phyloP scores from a whole-genome alignment of 2,113 vertebrate species.

The Andinoacara biseriatus region DNA sequence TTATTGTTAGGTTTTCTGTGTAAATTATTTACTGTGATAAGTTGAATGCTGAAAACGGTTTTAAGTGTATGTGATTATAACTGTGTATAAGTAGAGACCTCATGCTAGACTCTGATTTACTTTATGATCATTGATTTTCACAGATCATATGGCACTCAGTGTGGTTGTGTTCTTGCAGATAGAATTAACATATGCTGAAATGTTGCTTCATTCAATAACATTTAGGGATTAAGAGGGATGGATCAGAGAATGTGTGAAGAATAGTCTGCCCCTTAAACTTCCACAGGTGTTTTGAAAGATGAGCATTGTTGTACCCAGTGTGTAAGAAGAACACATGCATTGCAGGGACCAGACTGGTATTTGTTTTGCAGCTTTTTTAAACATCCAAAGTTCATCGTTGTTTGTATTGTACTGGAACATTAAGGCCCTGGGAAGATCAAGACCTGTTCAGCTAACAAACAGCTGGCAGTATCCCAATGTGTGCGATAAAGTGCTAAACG shows the following conservation, averaged over 20 bases:
- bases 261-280: not conserved
- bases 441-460: not conserved
- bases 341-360: not conserved
- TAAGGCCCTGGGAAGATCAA: not conserved
- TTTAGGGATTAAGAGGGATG: not conserved
- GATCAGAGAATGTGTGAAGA: not conserved
- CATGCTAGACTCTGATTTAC: not conserved
- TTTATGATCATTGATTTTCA: not conserved
- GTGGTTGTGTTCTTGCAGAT: not conserved
- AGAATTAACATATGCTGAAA: not conserved
- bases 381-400: constrained; percentile 23
- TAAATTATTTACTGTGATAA: not conserved
- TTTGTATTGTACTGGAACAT: not conserved
- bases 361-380: constrained; percentile 6
- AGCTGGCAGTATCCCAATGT: not conserved
- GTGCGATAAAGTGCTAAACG: not conserved
- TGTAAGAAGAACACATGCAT: not conserved
- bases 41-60: not conserved
- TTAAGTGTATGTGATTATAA: not conserved
- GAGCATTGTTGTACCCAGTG: not conserved
- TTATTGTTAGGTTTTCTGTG: not conserved
- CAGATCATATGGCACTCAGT: not conserved
- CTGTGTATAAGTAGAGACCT: not conserved
- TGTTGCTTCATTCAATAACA: not conserved
- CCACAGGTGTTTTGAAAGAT: not conserved